Evolutionary conservation across 2,888 invertebrate species (phyloP).

Genomic region (Drosophila macrothrix): DNA sequence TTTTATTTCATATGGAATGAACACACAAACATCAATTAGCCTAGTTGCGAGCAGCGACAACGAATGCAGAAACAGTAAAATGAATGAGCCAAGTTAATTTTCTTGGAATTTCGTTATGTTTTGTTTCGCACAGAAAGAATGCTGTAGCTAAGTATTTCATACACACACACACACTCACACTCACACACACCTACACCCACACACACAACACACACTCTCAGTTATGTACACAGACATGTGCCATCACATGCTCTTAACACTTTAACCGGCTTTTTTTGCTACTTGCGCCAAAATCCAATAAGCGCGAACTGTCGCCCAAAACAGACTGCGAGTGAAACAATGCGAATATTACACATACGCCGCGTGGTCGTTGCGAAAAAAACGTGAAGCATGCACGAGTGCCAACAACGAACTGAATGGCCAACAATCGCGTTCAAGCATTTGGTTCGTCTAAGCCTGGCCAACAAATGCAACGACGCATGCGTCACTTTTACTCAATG

Average conservation of each 20-base stretch:
- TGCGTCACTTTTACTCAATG: slow-evolving; percentile 76
- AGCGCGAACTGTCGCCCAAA: slow-evolving; percentile 46
- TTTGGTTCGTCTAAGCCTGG: slow-evolving; percentile 6
- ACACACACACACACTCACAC: slow-evolving; percentile 1
- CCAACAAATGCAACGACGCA: slow-evolving; percentile 37
- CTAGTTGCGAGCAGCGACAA: slow-evolving; percentile 51
- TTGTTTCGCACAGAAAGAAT: slow-evolving; percentile 29
- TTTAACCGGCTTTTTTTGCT: slow-evolving; percentile 70
- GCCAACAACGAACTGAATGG: slow-evolving; percentile 70
- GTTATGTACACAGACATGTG: slow-evolving; percentile 6
- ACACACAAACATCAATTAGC: slow-evolving; percentile 71
- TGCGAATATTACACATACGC: slow-evolving; percentile 52
- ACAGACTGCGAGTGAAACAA: background rate
- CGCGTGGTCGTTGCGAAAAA: slow-evolving; percentile 37
- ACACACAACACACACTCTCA: background rate
- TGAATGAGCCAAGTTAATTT: slow-evolving; percentile 67
- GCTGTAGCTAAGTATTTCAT: slow-evolving; percentile 45
- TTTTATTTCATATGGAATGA: slow-evolving; percentile 44
- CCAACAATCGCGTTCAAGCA: slow-evolving; percentile 10
- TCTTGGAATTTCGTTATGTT: slow-evolving; percentile 55
- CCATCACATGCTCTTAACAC: slow-evolving; percentile 46
- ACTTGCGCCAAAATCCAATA: slow-evolving; percentile 73
- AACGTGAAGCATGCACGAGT: slow-evolving; percentile 64
- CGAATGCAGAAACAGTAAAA: slow-evolving; percentile 30
- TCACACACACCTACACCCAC: background rate